Evolutionary conservation across 2,888 invertebrate genomes (phyloP), one percentile per base, ranked within the genome.

Genomic region (Lithophane semibrunnea): DNA sequence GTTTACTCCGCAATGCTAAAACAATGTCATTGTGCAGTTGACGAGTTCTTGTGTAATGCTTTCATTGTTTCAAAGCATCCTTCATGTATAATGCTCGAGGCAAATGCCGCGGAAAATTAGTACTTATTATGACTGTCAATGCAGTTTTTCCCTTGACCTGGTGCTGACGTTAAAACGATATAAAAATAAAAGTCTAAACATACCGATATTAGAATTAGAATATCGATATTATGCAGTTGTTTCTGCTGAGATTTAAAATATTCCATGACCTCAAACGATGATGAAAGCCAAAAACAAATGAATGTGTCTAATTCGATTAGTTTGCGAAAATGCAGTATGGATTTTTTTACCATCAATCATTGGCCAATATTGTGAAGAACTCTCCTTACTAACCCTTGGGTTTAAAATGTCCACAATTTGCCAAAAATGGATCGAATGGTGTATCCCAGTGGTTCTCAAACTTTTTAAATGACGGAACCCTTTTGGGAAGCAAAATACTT

Each of bases 11-110:
- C 90, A 91, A 92, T 88, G 89, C 76, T 90, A 85, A 90, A 94
- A 94, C 94, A 94, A 94, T 93, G 92, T 92, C 92, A 94, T 94
- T 94, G 94, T 94, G 88, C 88, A 88, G 83, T 86, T 86, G 83
- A 88, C 78, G 88, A 84, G 84, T 86, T 85, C 83, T 88, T 88
- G 88, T 90, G 88, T 88, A 89, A 91, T 88, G 91, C 88, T 88
- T 90, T 88, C 93, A 94, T 94, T 94, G 95, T 94, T 93, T 90
- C 90, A 88, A 91, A 91, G 88, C 92, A 92, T 93, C 92, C 91
- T 91, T 88, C 88, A 77, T 86, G 78, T 86, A 86, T 77, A 77
- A 71, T 81, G 73, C 65, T 72, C 54, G 71, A 82, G 44, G 80
- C 72, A 75, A 82, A 84, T 73, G 81, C 75, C 75, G 80, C 72